Conservation (phyloP, 2,888 invertebrate genomes). For the Capitulum mitella region DNA sequence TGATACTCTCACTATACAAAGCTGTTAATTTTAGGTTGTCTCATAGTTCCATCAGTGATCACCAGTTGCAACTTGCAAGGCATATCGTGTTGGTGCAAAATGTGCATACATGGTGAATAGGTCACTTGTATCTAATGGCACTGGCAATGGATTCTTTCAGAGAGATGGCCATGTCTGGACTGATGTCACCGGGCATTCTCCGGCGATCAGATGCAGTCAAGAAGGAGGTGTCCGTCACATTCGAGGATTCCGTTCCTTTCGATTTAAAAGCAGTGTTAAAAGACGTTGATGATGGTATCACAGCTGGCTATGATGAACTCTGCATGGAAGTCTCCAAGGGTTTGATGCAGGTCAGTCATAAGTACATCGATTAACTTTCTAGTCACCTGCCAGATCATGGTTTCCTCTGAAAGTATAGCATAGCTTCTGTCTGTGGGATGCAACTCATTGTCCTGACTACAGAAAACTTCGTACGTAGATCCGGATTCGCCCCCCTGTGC, state of each 20-base stretch:
- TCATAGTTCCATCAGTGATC: too few species aligned
- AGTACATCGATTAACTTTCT: neutral
- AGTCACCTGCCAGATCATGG: too few species aligned
- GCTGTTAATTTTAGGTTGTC: too few species aligned
- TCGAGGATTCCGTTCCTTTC: neutral
- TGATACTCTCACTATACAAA: too few species aligned
- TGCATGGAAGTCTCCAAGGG: neutral
- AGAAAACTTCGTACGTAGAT: too few species aligned
- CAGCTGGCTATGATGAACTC: neutral
- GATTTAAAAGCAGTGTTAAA: neutral
- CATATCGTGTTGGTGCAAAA: too few species aligned
- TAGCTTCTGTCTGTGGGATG: too few species aligned
- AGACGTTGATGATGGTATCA: neutral
- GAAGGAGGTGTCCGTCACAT: neutral
- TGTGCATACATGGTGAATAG: too few species aligned
- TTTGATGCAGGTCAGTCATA: neutral
- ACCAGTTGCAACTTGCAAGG: too few species aligned
- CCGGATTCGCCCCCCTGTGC: neutral
- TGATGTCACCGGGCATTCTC: conserved; percentile 1
- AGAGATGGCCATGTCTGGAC: neutral
- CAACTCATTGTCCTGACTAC: too few species aligned
- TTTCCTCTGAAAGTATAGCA: too few species aligned
- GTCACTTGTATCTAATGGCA: too few species aligned
- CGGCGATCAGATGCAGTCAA: neutral
- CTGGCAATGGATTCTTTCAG: neutral